Evolutionary conservation across 2,888 invertebrate species (phyloP).

Genomic region (Nephrotoma appendiculata): DNA sequence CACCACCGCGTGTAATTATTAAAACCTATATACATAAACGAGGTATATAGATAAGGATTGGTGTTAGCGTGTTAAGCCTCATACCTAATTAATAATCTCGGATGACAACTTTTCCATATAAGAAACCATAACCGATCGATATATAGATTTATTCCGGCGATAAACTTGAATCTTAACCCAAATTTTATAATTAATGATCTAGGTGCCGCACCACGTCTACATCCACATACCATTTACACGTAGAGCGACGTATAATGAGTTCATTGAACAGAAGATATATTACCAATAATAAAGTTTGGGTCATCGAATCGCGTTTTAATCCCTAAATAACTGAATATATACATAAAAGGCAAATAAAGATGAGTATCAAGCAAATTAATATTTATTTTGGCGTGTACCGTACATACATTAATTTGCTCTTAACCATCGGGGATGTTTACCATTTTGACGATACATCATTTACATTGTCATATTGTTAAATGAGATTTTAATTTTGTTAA

Average conservation of each 20-base stretch:
- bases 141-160: too few relatives aligned
- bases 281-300: background rate
- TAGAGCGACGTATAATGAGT: background rate
- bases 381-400: background rate
- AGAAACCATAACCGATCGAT: too few relatives aligned
- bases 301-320: background rate
- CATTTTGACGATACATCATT: background rate
- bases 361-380: background rate
- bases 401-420: background rate
- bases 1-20: background rate
- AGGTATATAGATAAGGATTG: background rate
- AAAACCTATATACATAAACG: background rate
- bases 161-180: background rate
- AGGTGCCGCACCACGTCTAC: too few relatives aligned
- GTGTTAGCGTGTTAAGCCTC: background rate
- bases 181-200: background rate
- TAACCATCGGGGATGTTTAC: background rate
- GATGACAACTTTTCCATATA: too few relatives aligned
- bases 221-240: background rate
- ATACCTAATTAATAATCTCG: background rate
- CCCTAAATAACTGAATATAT: background rate
- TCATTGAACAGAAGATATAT: background rate
- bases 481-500: background rate
- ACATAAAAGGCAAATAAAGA: background rate
- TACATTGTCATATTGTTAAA: background rate